These are phyloP conservation scores for Coilia nasus DNA, from an alignment of 2,797 vertebrate genomes.

Conservation along the genomic window DNA sequence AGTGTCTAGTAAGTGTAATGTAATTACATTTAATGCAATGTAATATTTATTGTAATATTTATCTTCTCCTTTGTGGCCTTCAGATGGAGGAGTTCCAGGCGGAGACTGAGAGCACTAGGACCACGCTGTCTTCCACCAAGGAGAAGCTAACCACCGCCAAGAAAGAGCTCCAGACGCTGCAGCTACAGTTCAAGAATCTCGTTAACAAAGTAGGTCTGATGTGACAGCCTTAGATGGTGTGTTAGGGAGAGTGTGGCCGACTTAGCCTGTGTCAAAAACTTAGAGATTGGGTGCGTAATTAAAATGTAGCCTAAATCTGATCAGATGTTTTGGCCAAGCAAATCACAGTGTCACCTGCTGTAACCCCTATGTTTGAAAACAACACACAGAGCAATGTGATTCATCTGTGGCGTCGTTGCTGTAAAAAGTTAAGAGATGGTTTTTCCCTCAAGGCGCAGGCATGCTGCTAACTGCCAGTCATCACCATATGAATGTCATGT, in stretches of 20 bases:
- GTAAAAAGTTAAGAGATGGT: background rate
- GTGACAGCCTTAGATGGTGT: too few relatives aligned
- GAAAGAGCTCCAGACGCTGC: conserved; percentile 50
- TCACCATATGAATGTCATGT: conserved; percentile 46
- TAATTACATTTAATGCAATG: too few relatives aligned
- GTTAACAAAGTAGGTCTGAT: conserved; percentile 39
- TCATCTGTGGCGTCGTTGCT: background rate
- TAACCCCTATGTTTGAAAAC: background rate
- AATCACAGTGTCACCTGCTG: background rate
- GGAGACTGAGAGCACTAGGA: conserved; percentile 31
- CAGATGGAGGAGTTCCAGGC: conserved; percentile 5
- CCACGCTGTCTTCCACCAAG: conserved; percentile 46
- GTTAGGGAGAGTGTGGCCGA: too few relatives aligned
- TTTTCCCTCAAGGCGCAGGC: background rate
- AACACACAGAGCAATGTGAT: background rate
- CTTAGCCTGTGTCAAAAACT: too few relatives aligned
- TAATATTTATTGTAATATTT: too few relatives aligned
- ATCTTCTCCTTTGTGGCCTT: background rate
- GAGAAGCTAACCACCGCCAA: conserved; percentile 44
- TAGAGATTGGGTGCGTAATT: too few relatives aligned
- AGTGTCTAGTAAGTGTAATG: too few relatives aligned
- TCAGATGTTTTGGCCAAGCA: background rate
- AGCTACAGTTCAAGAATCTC: conserved; percentile 53
- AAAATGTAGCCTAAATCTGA: background rate
- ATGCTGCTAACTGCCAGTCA: conserved; percentile 45